Conservation (phyloP, 92 coral and sea anemone genomes). For the Paragorgia papillata region DNA sequence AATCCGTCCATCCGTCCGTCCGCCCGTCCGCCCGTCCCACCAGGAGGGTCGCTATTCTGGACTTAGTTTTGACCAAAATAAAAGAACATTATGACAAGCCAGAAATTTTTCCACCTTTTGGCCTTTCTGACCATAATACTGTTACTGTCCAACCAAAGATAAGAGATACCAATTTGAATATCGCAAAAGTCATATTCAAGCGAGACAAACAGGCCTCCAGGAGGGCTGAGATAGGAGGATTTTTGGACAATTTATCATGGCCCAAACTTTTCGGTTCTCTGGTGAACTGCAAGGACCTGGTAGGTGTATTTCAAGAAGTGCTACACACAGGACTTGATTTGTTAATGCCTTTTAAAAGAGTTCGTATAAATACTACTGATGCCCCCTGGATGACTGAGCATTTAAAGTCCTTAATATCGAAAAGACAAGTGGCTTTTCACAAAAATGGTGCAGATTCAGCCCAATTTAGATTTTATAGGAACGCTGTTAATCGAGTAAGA, state of each 20-base stretch:
- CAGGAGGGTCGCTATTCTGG: neutral
- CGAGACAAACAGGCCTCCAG: constrained; percentile 41
- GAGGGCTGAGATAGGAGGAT: constrained; percentile 45
- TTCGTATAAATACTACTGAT: constrained; percentile 59
- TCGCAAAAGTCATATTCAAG: neutral
- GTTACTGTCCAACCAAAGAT: neutral
- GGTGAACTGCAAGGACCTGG: constrained; percentile 43
- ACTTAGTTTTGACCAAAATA: neutral
- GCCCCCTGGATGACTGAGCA: constrained; percentile 65
- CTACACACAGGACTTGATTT: constrained; percentile 49
- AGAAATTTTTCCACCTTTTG: neutral
- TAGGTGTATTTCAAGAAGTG: constrained; percentile 8
- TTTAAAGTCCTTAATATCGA: constrained; percentile 52
- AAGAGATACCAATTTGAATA: neutral
- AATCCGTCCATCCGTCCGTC: too few species aligned
- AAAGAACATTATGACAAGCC: neutral
- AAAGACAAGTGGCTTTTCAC: constrained; percentile 55
- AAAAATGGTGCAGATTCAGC: constrained; percentile 43
- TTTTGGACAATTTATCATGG: constrained; percentile 23
- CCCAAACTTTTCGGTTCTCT: constrained; percentile 29
- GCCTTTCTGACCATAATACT: constrained; percentile 8
- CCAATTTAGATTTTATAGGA: constrained; percentile 54
- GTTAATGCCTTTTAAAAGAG: constrained; percentile 59
- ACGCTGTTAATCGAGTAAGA: constrained; percentile 41
- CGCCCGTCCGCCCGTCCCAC: too few species aligned